These are phyloP conservation scores for Ceyx melanurus DNA, from an alignment of 2,113 vertebrate genomes.

Conservation along the genomic window DNA sequence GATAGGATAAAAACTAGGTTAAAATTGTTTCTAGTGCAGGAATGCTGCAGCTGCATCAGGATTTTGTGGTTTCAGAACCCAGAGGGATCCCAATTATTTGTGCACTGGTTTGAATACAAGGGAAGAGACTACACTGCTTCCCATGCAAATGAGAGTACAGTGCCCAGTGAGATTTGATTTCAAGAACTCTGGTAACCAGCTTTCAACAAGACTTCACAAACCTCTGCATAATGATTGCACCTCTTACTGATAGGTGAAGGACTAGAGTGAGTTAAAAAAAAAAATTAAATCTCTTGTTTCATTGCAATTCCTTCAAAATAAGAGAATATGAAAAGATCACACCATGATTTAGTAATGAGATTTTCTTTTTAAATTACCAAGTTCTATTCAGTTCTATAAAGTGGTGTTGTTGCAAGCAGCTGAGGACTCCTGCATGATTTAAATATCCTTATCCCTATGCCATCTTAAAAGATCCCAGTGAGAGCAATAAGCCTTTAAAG, in stretches of 20 bases:
- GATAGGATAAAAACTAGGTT: neutral
- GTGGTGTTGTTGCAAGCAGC: neutral
- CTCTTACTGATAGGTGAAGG: neutral
- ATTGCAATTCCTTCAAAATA: neutral
- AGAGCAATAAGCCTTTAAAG: neutral
- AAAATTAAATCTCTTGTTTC: neutral
- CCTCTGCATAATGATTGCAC: neutral
- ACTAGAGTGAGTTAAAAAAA: neutral
- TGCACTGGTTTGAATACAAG: neutral
- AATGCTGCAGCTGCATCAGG: neutral
- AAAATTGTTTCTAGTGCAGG: neutral
- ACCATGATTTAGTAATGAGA: neutral
- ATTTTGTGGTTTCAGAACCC: neutral
- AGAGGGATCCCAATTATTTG: neutral
- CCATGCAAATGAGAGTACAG: neutral
- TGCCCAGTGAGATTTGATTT: neutral
- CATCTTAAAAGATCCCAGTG: neutral
- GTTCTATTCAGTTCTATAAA: too few relatives aligned
- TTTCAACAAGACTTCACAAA: neutral
- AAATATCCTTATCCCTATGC: neutral
- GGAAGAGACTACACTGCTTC: neutral
- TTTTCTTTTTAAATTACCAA: neutral
- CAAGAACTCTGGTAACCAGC: neutral
- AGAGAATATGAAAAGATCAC: neutral
- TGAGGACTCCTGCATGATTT: neutral